phyloP scores from a whole-genome alignment of 2,888 invertebrate species.

The Epirrhoe alternata region DNA sequence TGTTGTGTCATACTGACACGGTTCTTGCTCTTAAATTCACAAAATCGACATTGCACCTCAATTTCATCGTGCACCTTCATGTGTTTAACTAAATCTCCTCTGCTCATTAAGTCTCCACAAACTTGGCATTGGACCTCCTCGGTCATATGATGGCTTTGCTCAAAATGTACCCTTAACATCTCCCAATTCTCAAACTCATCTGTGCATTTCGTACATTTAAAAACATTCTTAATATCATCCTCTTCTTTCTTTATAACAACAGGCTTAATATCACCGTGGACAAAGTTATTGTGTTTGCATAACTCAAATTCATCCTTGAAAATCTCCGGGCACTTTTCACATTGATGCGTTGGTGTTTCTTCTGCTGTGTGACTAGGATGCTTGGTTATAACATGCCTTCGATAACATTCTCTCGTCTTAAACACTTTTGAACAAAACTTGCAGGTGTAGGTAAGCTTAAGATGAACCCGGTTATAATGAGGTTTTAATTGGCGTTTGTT shows the following conservation, averaged over 20 bases:
- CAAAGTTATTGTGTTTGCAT: conserved; percentile 67
- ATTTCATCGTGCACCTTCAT: conserved; percentile 59
- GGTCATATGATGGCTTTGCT: conserved; percentile 62
- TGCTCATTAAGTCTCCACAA: conserved; percentile 67
- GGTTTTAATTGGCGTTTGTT: conserved; percentile 71
- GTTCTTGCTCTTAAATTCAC: conserved; percentile 68
- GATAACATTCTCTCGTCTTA: conserved; percentile 74
- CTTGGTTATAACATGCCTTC: conserved; percentile 70
- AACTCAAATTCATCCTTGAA: conserved; percentile 74
- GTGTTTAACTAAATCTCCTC: conserved; percentile 66
- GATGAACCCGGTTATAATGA: conserved; percentile 73
- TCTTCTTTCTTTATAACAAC: conserved; percentile 57
- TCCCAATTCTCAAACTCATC: conserved; percentile 65
- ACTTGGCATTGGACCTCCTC: conserved; percentile 72
- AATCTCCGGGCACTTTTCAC: conserved; percentile 66
- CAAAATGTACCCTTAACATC: conserved; percentile 65
- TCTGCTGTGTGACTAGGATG: conserved; percentile 54
- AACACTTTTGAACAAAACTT: conserved; percentile 69
- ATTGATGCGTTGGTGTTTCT: conserved; percentile 58
- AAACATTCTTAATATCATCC: conserved; percentile 58
- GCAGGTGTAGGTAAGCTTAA: conserved; percentile 74
- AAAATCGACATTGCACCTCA: conserved; percentile 66
- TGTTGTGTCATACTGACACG: conserved; percentile 74
- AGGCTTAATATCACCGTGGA: conserved; percentile 50
- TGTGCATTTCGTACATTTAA: conserved; percentile 73